Percentiles rank a stretch among this genome's conserved stretches.
Evolutionary conservation across 2,113 vertebrate genomes (phyloP).

Genomic region (Anolis carolinensis): DNA sequence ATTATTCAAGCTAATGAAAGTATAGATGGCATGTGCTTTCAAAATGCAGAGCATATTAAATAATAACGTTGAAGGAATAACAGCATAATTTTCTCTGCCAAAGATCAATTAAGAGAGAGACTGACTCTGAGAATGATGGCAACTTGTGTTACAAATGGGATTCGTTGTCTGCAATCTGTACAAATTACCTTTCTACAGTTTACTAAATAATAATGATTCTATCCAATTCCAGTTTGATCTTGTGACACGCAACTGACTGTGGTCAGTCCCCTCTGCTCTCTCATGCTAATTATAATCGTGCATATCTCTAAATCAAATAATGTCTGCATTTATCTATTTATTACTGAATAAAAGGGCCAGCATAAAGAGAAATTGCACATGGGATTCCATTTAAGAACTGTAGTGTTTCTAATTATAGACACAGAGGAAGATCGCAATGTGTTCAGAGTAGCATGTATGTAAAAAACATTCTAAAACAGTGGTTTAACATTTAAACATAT

Average conservation of each 20-base stretch:
- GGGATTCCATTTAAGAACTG: background rate
- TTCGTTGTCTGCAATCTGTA: background rate
- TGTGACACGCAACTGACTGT: background rate
- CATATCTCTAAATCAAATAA: background rate
- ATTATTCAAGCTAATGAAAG: background rate
- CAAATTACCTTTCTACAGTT: background rate
- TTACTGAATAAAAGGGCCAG: background rate
- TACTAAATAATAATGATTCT: background rate
- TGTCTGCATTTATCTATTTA: background rate
- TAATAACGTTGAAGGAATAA: background rate
- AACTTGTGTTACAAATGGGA: background rate
- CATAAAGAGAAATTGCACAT: background rate
- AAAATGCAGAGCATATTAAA: background rate
- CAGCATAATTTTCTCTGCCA: background rate
- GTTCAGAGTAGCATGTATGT: background rate
- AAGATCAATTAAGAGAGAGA: background rate
- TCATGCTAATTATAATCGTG: background rate
- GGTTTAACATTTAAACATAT: background rate
- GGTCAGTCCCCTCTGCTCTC: slow-evolving; percentile 3
- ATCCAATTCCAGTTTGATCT: slow-evolving; percentile 5
- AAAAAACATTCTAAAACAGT: background rate
- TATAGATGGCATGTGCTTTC: background rate
- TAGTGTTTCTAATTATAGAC: background rate
- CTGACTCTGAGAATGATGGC: background rate
- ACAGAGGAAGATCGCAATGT: background rate